Percentiles rank a stretch among this genome's conserved stretches.
Conservation (phyloP, 2,113 vertebrate species). For the Hypomesus transpacificus region DNA sequence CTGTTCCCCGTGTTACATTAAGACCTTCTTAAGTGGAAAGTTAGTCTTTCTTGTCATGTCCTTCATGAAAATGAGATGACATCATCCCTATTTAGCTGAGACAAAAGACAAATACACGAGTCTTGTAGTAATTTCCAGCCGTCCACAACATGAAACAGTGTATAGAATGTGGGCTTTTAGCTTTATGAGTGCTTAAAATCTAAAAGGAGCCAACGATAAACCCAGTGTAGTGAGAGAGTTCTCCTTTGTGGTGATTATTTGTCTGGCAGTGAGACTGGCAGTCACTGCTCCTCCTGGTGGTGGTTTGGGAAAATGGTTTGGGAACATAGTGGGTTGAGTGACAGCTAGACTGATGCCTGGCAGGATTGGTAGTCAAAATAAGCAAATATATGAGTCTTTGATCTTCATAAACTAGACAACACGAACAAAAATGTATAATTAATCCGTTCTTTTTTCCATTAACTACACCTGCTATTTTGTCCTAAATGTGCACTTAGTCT, state of each 20-base stretch:
- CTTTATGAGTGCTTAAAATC: neutral
- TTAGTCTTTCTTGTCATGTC: too few species aligned
- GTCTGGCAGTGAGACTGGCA: slow-evolving; percentile 12
- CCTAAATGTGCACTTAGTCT: too few species aligned
- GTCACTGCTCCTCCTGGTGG: slow-evolving; percentile 59
- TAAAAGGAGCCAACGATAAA: neutral
- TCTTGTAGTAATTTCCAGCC: too few species aligned
- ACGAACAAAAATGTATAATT: neutral
- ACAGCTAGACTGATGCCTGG: slow-evolving; percentile 19
- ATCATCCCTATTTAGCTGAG: too few species aligned
- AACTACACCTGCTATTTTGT: neutral
- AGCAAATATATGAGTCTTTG: too few species aligned
- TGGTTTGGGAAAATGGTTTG: neutral
- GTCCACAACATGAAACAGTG: too few species aligned
- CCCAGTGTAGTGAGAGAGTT: slow-evolving; percentile 9
- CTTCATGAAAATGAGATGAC: too few species aligned
- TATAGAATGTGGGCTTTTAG: neutral
- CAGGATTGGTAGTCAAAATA: slow-evolving; percentile 12
- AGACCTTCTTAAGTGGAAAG: too few species aligned
- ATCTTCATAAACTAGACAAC: neutral
- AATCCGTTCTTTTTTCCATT: neutral
- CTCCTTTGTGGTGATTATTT: slow-evolving; percentile 23
- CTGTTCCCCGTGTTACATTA: too few species aligned
- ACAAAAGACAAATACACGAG: too few species aligned
- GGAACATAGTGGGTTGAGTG: slow-evolving; percentile 18